A percentile compares a stretch with the other conserved stretches of the same genome.
These are phyloP conservation scores for Nothoprocta perdicaria DNA, from an alignment of 2,113 vertebrate genomes.

Conservation along the genomic window DNA sequence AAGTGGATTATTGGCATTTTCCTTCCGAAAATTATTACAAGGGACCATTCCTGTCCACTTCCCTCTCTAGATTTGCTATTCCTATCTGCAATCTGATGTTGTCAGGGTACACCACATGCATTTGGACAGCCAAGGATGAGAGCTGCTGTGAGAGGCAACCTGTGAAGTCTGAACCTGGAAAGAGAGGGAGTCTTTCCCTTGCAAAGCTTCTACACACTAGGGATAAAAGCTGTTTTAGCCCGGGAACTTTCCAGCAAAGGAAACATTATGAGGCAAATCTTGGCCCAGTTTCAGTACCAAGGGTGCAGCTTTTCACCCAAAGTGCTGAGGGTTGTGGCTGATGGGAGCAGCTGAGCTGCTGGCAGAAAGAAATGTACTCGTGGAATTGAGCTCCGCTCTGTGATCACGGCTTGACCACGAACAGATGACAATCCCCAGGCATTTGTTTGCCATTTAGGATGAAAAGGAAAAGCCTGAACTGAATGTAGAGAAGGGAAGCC, in stretches of 20 bases:
- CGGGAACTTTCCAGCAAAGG: background rate
- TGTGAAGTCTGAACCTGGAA: background rate
- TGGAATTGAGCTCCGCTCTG: constrained; percentile 31
- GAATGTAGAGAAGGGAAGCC: background rate
- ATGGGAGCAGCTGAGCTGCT: background rate
- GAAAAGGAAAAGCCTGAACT: constrained; percentile 9
- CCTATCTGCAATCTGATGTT: constrained; percentile 29
- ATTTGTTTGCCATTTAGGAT: constrained; percentile 55
- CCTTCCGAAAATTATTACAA: constrained; percentile 12
- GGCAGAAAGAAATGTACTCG: constrained; percentile 26
- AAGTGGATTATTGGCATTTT: background rate
- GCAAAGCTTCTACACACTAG: background rate
- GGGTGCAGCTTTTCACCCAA: background rate
- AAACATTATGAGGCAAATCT: background rate
- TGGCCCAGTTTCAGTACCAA: background rate
- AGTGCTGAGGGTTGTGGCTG: background rate
- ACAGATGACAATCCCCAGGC: constrained; percentile 31
- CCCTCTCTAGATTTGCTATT: background rate
- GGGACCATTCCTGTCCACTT: constrained; percentile 17
- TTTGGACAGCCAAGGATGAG: background rate
- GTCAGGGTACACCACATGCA: background rate
- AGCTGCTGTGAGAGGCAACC: background rate
- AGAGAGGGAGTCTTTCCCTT: background rate
- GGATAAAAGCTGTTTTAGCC: background rate
- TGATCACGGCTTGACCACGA: background rate